Evolutionary conservation across 2,113 vertebrate genomes (phyloP).

Genomic region (Periophthalmus modestus): DNA sequence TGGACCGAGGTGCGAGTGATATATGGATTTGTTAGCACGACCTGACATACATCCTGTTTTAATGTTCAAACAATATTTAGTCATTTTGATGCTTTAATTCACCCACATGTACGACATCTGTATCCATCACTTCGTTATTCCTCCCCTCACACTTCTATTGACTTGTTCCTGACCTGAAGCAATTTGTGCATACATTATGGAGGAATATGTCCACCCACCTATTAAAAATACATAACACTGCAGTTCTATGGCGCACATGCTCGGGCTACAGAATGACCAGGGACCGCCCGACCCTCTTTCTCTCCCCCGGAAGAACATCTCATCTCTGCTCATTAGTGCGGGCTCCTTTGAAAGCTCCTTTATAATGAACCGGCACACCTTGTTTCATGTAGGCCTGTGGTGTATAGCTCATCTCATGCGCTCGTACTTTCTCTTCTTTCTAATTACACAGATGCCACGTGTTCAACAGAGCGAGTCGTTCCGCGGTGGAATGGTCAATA

Average conservation of each 20-base stretch:
- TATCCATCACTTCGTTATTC: slow-evolving; percentile 7
- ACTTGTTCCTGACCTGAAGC: slow-evolving; percentile 37
- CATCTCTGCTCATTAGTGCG: neutral
- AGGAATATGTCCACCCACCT: slow-evolving; percentile 46
- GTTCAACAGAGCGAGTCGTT: neutral
- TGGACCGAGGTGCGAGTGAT: too few species aligned
- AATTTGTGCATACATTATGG: slow-evolving; percentile 48
- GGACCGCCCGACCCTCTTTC: neutral
- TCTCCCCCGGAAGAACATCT: neutral
- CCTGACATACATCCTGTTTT: too few species aligned
- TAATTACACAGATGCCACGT: slow-evolving; percentile 3
- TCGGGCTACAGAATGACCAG: neutral
- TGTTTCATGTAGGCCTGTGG: neutral
- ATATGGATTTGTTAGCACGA: too few species aligned
- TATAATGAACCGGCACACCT: slow-evolving; percentile 2
- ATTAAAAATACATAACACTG: slow-evolving; percentile 57
- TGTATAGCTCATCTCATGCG: neutral
- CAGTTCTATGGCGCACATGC: slow-evolving; percentile 16
- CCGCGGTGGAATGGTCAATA: slow-evolving; percentile 3
- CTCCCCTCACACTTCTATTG: slow-evolving; percentile 22
- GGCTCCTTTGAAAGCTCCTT: neutral
- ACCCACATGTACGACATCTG: neutral
- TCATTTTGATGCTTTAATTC: too few species aligned
- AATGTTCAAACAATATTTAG: too few species aligned
- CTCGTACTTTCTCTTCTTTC: neutral